phyloP scores from a whole-genome alignment of 2,113 vertebrate species.

The Crotalus tigris region DNA sequence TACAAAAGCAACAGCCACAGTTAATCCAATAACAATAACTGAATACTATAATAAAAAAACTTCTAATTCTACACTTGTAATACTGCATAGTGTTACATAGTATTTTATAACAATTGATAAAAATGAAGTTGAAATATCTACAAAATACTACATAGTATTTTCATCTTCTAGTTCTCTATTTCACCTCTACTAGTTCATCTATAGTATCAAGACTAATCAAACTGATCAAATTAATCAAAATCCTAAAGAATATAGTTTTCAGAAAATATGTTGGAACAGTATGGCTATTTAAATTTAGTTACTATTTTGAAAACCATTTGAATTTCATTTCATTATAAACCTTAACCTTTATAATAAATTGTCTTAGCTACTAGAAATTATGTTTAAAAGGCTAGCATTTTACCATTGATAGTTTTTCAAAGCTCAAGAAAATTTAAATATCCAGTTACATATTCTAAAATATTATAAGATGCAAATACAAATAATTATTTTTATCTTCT shows the following conservation, averaged over 20 bases:
- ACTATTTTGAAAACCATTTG: constrained; percentile 19
- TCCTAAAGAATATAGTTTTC: neutral
- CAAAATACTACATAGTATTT: neutral
- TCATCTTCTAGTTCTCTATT: neutral
- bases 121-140: neutral
- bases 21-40: neutral
- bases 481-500: neutral
- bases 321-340: constrained; percentile 37
- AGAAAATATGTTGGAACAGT: neutral
- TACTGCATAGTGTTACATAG: neutral
- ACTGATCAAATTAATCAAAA: neutral
- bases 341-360: constrained; percentile 46
- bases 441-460: neutral
- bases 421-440: neutral
- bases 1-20: neutral
- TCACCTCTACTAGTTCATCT: neutral
- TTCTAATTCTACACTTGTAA: neutral
- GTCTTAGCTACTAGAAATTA: constrained; percentile 14
- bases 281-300: constrained; percentile 38
- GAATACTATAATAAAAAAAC: neutral
- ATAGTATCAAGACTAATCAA: neutral
- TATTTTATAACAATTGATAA: neutral
- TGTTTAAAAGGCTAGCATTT: constrained; percentile 1
- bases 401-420: constrained; percentile 2
- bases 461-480: neutral